Evolutionary conservation across 2,113 vertebrate species (phyloP).

Genomic region (Rhabdornis inornatus): DNA sequence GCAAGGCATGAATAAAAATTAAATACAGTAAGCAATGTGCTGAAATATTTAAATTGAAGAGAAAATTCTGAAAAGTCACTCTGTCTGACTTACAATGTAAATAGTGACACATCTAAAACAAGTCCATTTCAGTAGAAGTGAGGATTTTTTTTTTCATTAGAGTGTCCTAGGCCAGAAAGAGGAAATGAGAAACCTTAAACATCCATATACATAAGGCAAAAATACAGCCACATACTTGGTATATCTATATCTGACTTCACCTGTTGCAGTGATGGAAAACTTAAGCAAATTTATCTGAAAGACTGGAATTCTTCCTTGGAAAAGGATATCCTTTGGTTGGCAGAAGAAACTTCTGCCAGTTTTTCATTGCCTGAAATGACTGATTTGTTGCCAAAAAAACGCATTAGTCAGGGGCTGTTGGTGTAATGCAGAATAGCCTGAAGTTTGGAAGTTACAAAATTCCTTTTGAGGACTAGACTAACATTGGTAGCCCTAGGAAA

Average conservation of each 20-base stretch:
- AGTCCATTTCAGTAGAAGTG: neutral
- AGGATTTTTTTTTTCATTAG: neutral
- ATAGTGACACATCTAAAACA: neutral
- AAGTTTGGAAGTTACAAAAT: neutral
- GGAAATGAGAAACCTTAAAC: neutral
- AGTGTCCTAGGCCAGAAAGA: neutral
- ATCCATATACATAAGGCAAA: neutral
- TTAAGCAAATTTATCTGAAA: neutral
- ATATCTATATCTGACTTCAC: neutral
- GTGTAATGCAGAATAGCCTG: neutral
- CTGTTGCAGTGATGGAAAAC: neutral
- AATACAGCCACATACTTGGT: neutral
- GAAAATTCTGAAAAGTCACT: neutral
- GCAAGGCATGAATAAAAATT: neutral
- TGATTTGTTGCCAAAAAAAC: neutral
- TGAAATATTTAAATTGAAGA: neutral
- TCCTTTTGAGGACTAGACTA: neutral
- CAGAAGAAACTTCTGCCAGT: neutral
- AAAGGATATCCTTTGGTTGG: neutral
- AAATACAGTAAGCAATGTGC: neutral
- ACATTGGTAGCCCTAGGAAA: neutral
- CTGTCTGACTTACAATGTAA: neutral
- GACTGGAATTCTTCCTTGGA: neutral
- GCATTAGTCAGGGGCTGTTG: neutral
- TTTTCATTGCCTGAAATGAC: neutral